Evolutionary conservation across 2,888 invertebrate genomes (phyloP).

Genomic region (Dugesia japonica): DNA sequence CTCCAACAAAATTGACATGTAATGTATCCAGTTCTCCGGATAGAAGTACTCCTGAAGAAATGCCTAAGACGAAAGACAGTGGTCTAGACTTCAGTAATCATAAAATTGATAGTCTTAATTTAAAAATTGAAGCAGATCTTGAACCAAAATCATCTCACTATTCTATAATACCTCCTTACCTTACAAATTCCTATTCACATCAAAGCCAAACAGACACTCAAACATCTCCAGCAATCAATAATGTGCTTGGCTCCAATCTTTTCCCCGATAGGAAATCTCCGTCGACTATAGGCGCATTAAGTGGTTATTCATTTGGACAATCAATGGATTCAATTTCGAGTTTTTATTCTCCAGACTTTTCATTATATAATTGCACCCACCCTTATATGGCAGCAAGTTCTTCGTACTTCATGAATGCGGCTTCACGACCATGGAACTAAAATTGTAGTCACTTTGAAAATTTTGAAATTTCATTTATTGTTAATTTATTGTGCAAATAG

Average conservation of each 20-base stretch:
- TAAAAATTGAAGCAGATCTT: slow-evolving; percentile 1
- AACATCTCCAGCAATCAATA: not conserved
- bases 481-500: slow-evolving; percentile 20
- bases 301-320: not conserved
- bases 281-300: not conserved
- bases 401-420: not conserved
- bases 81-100: not conserved
- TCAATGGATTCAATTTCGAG: not conserved
- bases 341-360: not conserved
- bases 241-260: slow-evolving; percentile 11
- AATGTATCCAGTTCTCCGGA: not conserved
- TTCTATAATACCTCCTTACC: slow-evolving; percentile 3
- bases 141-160: not conserved
- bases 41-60: not conserved
- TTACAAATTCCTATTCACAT: not conserved
- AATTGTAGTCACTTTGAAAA: not conserved
- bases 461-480: not conserved
- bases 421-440: not conserved
- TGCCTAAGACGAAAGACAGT: not conserved
- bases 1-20: not conserved
- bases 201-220: not conserved
- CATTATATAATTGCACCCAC: slow-evolving; percentile 1
- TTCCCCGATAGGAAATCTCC: not conserved
- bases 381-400: not conserved
- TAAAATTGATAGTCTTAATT: slow-evolving; percentile 10